Conservation (phyloP, 2,797 vertebrate species). For the Podargus strigoides region DNA sequence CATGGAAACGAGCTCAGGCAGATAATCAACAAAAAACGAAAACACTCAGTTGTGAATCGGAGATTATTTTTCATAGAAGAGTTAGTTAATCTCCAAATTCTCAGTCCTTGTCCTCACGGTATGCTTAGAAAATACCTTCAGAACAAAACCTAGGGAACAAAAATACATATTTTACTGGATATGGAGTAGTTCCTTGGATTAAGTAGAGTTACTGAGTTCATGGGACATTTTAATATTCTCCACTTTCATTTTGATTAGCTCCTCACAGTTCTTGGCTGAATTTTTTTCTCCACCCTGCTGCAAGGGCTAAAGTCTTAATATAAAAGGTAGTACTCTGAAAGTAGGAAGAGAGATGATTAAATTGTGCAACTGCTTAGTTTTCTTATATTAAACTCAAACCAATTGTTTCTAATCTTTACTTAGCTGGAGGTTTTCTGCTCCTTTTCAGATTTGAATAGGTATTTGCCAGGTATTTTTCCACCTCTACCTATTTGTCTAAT, state of each 20-base stretch:
- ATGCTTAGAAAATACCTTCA: background rate
- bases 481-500: background rate
- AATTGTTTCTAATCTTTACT: background rate
- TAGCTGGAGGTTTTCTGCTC: background rate
- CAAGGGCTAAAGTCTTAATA: background rate
- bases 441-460: background rate
- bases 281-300: background rate
- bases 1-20: background rate
- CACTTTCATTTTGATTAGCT: background rate
- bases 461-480: background rate
- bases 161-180: background rate
- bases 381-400: background rate
- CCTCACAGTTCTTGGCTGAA: background rate
- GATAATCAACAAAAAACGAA: background rate
- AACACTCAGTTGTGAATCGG: background rate
- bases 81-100: background rate
- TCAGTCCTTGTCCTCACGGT: background rate
- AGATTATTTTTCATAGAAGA: background rate
- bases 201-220: background rate
- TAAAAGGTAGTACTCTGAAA: background rate
- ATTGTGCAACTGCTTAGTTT: background rate
- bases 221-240: background rate
- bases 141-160: background rate
- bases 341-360: background rate
- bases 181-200: background rate